Percentiles rank a stretch among this genome's conserved stretches.
Evolutionary conservation across 1,140 invertebrate genomes (phyloP).

Genomic region (Achroia grisella): DNA sequence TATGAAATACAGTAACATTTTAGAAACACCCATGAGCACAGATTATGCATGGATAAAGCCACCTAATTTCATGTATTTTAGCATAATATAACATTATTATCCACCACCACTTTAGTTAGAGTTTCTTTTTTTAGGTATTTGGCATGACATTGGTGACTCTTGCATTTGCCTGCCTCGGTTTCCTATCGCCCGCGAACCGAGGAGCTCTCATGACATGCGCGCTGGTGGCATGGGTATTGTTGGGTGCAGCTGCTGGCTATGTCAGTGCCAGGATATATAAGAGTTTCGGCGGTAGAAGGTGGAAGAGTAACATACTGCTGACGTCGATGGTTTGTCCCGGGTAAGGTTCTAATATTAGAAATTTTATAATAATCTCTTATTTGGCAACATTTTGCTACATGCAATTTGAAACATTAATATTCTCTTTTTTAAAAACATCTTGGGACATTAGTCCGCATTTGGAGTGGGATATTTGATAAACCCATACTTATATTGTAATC

Average conservation of each 20-base stretch:
- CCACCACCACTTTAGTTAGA: too few species aligned
- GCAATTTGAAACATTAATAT: slow-evolving; percentile 4
- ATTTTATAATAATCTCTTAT: too few species aligned
- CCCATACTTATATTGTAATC: too few species aligned
- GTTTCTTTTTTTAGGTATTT: slow-evolving; percentile 50
- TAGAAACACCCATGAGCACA: too few species aligned
- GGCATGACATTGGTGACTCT: slow-evolving; percentile 84
- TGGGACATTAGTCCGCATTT: too few species aligned
- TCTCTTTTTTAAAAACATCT: too few species aligned
- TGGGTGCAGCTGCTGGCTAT: slow-evolving; percentile 97
- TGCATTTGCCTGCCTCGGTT: slow-evolving; percentile 98
- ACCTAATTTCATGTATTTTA: too few species aligned
- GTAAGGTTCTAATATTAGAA: slow-evolving; percentile 75
- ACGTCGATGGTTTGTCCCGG: slow-evolving; percentile 97
- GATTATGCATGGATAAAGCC: too few species aligned
- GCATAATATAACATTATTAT: too few species aligned
- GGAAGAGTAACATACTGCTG: slow-evolving; percentile 98
- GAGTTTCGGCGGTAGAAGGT: slow-evolving; percentile 97
- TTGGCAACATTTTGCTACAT: too few species aligned
- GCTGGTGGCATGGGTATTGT: slow-evolving; percentile 94
- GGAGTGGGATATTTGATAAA: too few species aligned
- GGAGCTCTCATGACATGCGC: slow-evolving; percentile 99
- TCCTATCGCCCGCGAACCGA: slow-evolving; percentile 97
- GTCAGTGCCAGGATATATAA: slow-evolving; percentile 97
- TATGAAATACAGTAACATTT: too few species aligned